Base-by-base conservation (phyloP, 2,797 vertebrate genomes). In the Myotis findleyi region DNA sequence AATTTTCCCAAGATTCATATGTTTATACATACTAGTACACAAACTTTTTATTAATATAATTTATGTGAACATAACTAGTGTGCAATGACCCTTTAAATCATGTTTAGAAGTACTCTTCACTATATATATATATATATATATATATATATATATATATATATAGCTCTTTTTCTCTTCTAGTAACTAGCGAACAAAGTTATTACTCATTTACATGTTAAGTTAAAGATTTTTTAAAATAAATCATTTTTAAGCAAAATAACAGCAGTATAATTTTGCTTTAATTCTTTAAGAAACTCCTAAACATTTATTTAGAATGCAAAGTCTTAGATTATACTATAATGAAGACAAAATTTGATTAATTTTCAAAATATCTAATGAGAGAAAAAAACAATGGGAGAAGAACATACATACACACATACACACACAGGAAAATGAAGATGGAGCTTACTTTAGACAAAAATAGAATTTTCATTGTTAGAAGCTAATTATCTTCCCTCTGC, bases 401-500 rank as follows among this genome's bases (percentile, higher is more conserved):
- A 30, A 86, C 33, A 41, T 17, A 16, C 16, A 51, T 18, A n/a
- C 1, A 14, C 14, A 44, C 53, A 21, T 25, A 36, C 9, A 77
- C 7, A 68, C 0, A 77, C 17, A 81, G 5, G 16, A 69, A 89
- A 79, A 57, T 20, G 36, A 73, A 53, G 27, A 73, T 3, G 2
- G 3, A 69, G 1, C 7, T 66, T 55, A 30, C 25, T 59, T 66
- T 81, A 95, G 47, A 66, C 12, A 91, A 92, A 90, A 80, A 21
- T 83, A 33, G 18, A 94, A 91, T 88, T 53, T 62, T 80, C 6
- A n/a, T 53, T 89, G 7, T 72, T 87, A 87, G 16, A 91, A 79
- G 8, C 33, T 62, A 87, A 71, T 83, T 84, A 57, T 69, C 21
- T 84, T 81, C 12, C 9, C 12, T 55, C 5, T 83, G 71, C 2